Base-by-base conservation (phyloP, 2,888 invertebrate species). In the Himalopsyche japonica region DNA sequence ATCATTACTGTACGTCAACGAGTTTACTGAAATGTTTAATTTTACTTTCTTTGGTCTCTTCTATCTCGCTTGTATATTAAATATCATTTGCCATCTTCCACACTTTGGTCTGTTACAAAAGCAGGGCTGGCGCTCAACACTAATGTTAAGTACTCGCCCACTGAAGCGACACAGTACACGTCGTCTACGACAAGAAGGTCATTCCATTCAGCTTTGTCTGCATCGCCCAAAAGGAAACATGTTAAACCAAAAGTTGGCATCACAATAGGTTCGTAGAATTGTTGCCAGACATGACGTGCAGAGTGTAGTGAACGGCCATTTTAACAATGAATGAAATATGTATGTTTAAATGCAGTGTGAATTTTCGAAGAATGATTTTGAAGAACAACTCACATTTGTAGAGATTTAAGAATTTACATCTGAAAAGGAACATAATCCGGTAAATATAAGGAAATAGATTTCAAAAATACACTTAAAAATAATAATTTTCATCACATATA, bases 231-330 rank as follows among this genome's bases (percentile, higher is more conserved):
- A 82, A 92, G 87, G 90, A 92, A 89, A 92, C 91, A 91, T 88
- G 92, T 92, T 90, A 90, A 92, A 85, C 90, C 92, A 82, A 92
- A 92, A 92, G 92, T 92, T 89, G 92, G 92, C 89, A 92, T 92
- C 90, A 92, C 92, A 90, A 90, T 92, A 92, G 92, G 92, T 92
- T 92, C 92, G 92, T 92, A 92, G 89, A 24, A 70, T 70, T 70
- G 70, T 70, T 27, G 70, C 27, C 70, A 64, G 12, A 12, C 12
- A 24, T 64, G 64, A 24, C 64, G 24, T 24, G 24, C 20, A 70
- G 24, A 27, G 30, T 70, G 27, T 24, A 5, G 27, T 70, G 2
- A 70, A 6, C 76, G 78, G 84, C 5, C 30, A 70, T 27, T 27
- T 12, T 15, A 30, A 70, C 30, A 15, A 12, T 6, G 70, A 70